Evolutionary conservation across 64 coral and sea anemone species (phyloP).

Genomic region (Actinia tenebrosa): DNA sequence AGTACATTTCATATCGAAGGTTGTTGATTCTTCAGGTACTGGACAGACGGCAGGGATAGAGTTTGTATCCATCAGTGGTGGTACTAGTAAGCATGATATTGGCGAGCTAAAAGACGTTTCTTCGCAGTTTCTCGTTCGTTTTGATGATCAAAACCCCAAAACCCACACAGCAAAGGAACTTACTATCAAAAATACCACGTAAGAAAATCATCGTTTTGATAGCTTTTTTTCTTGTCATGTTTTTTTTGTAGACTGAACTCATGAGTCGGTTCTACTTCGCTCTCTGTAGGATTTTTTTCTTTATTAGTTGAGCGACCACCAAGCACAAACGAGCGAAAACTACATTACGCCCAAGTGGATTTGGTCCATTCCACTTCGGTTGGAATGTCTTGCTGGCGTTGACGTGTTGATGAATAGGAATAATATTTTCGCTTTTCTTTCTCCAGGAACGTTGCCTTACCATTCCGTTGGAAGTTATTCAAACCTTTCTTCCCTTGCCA

Average conservation of each 20-base stretch:
- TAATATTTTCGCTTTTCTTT: not conserved
- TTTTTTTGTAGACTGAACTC: too few species aligned
- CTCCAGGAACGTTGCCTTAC: constrained; percentile 78
- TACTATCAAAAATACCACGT: constrained; percentile 93
- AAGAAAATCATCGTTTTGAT: constrained; percentile 14
- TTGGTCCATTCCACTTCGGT: too few species aligned
- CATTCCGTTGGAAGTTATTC: constrained; percentile 88
- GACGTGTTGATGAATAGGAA: too few species aligned
- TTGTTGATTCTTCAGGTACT: constrained; percentile 27
- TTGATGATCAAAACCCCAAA: constrained; percentile 69
- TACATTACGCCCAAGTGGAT: too few species aligned
- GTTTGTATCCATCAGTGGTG: constrained; percentile 74
- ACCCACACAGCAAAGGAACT: constrained; percentile 67
- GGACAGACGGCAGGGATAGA: constrained; percentile 92
- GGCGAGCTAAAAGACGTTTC: constrained; percentile 85
- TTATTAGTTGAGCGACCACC: too few species aligned
- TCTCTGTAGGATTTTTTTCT: too few species aligned
- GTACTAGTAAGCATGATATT: constrained; percentile 64
- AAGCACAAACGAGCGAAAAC: too few species aligned
- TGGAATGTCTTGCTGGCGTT: too few species aligned
- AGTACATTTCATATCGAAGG: too few species aligned
- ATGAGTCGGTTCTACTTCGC: too few species aligned
- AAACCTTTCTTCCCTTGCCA: constrained; percentile 70
- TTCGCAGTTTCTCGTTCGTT: constrained; percentile 64
- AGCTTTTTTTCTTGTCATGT: too few species aligned